Evolutionary conservation across 2,888 invertebrate species (phyloP), one percentile per base, ranked within the genome.

Genomic region (Nomada flava): DNA sequence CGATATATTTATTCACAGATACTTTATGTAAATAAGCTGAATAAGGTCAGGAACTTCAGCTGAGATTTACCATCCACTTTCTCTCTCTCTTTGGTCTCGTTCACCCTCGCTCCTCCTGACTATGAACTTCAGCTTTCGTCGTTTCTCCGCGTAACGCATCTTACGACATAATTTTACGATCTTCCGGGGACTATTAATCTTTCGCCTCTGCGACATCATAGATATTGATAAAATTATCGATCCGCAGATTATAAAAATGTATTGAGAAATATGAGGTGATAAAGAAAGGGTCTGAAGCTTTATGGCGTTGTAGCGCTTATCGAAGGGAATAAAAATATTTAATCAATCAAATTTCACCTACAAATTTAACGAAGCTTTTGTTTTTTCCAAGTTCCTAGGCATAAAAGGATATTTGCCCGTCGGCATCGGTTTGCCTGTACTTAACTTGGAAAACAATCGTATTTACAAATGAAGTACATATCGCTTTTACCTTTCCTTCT

Each of bases 31-130:
- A 83, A 76, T 73, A 77, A 83, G 76, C 47, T 42, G 70, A 83
- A 82, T 55, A 74, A 82, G 83, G 83, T 83, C 83, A 68, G 82
- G 65, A 83, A 82, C 76, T 82, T 82, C 64, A 60, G 60, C 55
- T 76, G 36, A 64, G 52, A 67, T 76, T 76, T 76, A 68, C 64
- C 69, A 76, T 67, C 42, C 69, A 69, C 81, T 69, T 80, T 82
- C 75, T 71, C 82, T 68, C 67, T 72, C 64, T 47, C 11, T 73
- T 47, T 47, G 65, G 50, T 65, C 74, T 44, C 70, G 64, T 50
- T 74, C 74, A 55, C 70, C 57, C 70, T 74, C 79, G 65, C 73
- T 69, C 60, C 59, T 44, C 15, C 73, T 23, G 60, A 67, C 65
- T 76, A 65, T 69, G 73, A 82, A 82, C 81, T 82, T 82, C 60